Conservation (phyloP, 2,797 vertebrate genomes). For the Sebastes oblongus region DNA sequence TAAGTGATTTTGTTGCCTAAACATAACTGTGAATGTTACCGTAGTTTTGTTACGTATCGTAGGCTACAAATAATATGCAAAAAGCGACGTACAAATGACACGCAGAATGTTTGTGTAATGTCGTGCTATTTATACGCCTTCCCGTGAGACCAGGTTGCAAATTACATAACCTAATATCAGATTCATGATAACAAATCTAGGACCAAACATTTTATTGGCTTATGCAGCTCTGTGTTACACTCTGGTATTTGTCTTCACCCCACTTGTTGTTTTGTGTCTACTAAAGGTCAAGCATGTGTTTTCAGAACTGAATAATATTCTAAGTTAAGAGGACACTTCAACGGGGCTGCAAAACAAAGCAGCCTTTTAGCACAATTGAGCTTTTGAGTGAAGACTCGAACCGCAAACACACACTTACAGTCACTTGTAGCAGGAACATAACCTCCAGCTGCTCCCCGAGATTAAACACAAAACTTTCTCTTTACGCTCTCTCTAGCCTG, state of each 20-base stretch:
- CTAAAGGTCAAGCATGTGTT: slow-evolving; percentile 22
- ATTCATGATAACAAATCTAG: not conserved
- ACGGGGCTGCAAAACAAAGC: not conserved
- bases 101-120: no score
- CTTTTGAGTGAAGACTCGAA: not conserved
- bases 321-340: slow-evolving; percentile 1
- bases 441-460: slow-evolving; percentile 20
- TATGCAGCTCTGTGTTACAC: not conserved
- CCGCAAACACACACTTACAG: not conserved
- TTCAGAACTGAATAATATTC: slow-evolving; percentile 2
- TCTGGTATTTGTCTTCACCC: not conserved
- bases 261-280: not conserved
- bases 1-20: no score
- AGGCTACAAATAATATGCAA: no score
- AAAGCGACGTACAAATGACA: no score
- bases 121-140: no score
- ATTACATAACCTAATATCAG: not conserved
- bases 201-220: not conserved
- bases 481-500: not conserved
- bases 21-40: no score
- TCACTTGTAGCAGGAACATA: not conserved
- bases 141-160: no score
- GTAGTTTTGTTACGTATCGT: no score
- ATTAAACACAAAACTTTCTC: slow-evolving; percentile 14
- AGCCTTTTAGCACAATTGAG: not conserved